Evolutionary conservation across 1,140 invertebrate genomes (phyloP).

Genomic region (Tribolium castaneum): DNA sequence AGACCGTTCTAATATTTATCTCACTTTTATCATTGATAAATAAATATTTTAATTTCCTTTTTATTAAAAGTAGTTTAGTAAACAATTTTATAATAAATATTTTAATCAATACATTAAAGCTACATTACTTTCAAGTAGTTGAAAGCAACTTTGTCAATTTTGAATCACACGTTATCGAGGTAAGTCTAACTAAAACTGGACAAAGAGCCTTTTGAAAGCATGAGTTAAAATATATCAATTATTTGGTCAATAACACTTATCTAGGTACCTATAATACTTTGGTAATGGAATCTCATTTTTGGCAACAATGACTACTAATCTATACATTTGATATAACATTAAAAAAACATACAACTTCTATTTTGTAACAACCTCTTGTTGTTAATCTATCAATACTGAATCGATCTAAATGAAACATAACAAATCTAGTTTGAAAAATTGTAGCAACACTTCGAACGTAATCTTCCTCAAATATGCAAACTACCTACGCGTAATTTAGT

Average conservation of each 20-base stretch:
- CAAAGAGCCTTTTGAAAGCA: conserved; percentile 41
- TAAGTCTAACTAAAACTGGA: conserved; percentile 39
- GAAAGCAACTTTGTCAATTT: conserved; percentile 50
- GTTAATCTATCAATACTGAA: conserved; percentile 31
- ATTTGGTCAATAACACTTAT: conserved; percentile 63
- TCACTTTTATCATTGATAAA: conserved; percentile 55
- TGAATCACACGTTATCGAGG: conserved; percentile 47
- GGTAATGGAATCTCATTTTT: conserved; percentile 64
- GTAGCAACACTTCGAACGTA: conserved; percentile 9
- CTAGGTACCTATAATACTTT: conserved; percentile 63
- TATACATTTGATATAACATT: conserved; percentile 55
- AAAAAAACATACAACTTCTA: conserved; percentile 46
- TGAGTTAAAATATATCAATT: conserved; percentile 49
- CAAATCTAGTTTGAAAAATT: conserved; percentile 27
- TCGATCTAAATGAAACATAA: neutral
- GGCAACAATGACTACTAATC: conserved; percentile 62
- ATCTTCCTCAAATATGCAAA: neutral
- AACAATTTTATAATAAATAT: conserved; percentile 45
- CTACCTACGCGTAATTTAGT: conserved; percentile 15
- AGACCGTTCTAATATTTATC: conserved; percentile 55
- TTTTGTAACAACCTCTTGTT: conserved; percentile 3
- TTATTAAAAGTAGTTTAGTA: conserved; percentile 47
- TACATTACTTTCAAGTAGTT: conserved; percentile 44
- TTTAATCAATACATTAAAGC: conserved; percentile 38
- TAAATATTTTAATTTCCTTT: conserved; percentile 53